A percentile compares a stretch with the other conserved stretches of the same genome.
Evolutionary conservation across 2,797 vertebrate species (phyloP).

Genomic region (Chelon auratus): DNA sequence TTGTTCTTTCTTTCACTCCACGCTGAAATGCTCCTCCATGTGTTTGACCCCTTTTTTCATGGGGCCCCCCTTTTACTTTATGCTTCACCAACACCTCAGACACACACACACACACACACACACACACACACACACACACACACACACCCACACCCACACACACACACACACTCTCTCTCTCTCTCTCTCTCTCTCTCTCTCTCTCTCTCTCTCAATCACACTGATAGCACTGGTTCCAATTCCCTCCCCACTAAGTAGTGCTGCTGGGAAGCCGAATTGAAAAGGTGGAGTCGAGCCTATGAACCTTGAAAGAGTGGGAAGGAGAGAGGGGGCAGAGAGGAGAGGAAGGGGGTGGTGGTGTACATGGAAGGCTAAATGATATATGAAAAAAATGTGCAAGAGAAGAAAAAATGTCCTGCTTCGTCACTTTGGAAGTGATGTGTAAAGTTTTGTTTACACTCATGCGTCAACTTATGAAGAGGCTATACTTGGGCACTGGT

Average conservation of each 20-base stretch:
- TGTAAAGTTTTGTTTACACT: neutral
- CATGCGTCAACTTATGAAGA: too few species aligned
- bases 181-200: conserved; percentile 12
- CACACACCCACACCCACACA: too few species aligned
- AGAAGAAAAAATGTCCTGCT: conserved; percentile 35
- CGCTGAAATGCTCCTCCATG: conserved; percentile 72
- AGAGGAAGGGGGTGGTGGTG: conserved; percentile 14
- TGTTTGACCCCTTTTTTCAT: conserved; percentile 76
- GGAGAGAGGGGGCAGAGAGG: conserved; percentile 18
- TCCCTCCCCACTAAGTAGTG: conserved; percentile 85
- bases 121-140: conserved; percentile 30
- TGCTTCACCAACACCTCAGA: conserved; percentile 80
- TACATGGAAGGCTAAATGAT: conserved; percentile 55
- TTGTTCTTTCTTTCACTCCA: conserved; percentile 70
- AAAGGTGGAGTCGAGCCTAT: conserved; percentile 84
- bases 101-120: conserved; percentile 46
- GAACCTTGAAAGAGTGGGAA: conserved; percentile 84
- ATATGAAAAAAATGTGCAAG: conserved; percentile 26
- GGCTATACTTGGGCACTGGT: too few species aligned
- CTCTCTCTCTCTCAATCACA: conserved; percentile 74
- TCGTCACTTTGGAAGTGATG: conserved; percentile 51
- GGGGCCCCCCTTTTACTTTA: conserved; percentile 73
- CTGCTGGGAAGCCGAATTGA: conserved; percentile 83
- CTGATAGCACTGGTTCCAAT: conserved; percentile 87
- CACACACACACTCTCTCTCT: too few species aligned